Conservation (phyloP, 2,888 invertebrate genomes). For the Neocrepidodera transversa region DNA sequence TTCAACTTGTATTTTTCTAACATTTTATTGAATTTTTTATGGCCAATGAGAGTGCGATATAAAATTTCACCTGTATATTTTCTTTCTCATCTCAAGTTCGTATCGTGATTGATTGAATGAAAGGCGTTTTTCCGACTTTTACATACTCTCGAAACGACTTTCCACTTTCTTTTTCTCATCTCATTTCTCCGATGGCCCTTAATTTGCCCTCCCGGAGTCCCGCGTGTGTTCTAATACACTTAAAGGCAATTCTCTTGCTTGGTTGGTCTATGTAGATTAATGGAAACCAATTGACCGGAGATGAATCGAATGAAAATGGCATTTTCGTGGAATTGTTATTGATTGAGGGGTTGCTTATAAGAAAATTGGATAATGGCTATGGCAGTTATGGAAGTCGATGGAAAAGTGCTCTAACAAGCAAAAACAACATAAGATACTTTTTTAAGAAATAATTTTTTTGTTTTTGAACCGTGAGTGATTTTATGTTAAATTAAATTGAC, state of each 20-base stretch:
- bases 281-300: conserved; percentile 31
- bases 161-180: neutral
- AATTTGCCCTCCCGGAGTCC: conserved; percentile 18
- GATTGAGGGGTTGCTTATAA: conserved; percentile 1
- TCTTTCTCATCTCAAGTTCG: conserved; percentile 30
- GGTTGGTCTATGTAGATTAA: conserved; percentile 29
- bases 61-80: conserved; percentile 38
- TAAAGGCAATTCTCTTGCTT: conserved; percentile 22
- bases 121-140: conserved; percentile 19
- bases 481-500: no score
- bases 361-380: conserved; percentile 13
- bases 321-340: neutral
- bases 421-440: no score
- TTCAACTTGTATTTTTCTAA: no score
- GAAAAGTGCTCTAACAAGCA: neutral
- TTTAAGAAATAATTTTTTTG: no score
- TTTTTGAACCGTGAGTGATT: no score
- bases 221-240: conserved; percentile 36
- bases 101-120: conserved; percentile 39
- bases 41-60: conserved; percentile 34
- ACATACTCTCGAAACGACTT: neutral
- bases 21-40: no score
- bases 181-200: conserved; percentile 10
- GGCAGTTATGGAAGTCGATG: neutral
- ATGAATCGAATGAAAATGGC: conserved; percentile 22